Percentiles rank a stretch among this genome's conserved stretches.
phyloP scores from a whole-genome alignment of 2,888 invertebrate genomes.

The Caprella mutica region DNA sequence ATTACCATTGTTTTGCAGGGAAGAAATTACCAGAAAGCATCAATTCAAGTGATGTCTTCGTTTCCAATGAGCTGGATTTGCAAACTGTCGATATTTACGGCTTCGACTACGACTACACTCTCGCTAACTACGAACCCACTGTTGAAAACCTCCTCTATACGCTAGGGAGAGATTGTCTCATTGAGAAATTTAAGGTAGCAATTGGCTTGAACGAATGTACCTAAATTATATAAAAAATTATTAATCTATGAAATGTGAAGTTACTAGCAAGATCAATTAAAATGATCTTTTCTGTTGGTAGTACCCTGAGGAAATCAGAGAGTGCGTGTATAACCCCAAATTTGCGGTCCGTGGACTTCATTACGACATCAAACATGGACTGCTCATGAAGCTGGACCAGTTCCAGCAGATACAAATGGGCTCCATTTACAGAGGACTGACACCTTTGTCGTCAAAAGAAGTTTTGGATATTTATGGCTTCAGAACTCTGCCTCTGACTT shows the following conservation, averaged over 20 bases:
- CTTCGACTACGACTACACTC: slow-evolving; percentile 96
- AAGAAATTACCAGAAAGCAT: slow-evolving; percentile 70
- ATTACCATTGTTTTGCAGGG: slow-evolving; percentile 18
- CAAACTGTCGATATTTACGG: slow-evolving; percentile 87
- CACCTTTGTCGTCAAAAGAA: slow-evolving; percentile 14
- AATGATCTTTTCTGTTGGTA: slow-evolving; percentile 44
- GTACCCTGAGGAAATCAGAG: slow-evolving; percentile 72
- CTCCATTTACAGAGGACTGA: slow-evolving; percentile 59
- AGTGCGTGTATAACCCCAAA: slow-evolving; percentile 74
- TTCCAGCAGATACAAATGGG: slow-evolving; percentile 94
- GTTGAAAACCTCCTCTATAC: slow-evolving; percentile 82
- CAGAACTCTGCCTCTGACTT: slow-evolving; percentile 26
- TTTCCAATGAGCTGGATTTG: slow-evolving; percentile 88
- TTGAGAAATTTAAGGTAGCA: slow-evolving; percentile 81
- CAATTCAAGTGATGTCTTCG: slow-evolving; percentile 77
- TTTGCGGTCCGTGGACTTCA: slow-evolving; percentile 96
- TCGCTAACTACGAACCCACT: slow-evolving; percentile 84
- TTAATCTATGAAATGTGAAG: no score
- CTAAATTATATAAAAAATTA: no score
- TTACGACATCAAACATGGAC: slow-evolving; percentile 90
- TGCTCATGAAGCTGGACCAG: slow-evolving; percentile 85
- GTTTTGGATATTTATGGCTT: slow-evolving; percentile 25
- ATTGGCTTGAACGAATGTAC: no score
- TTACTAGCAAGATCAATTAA: no score
- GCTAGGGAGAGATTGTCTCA: slow-evolving; percentile 71